Conservation (phyloP, 2,797 vertebrate genomes). For the Anas bernieri region DNA sequence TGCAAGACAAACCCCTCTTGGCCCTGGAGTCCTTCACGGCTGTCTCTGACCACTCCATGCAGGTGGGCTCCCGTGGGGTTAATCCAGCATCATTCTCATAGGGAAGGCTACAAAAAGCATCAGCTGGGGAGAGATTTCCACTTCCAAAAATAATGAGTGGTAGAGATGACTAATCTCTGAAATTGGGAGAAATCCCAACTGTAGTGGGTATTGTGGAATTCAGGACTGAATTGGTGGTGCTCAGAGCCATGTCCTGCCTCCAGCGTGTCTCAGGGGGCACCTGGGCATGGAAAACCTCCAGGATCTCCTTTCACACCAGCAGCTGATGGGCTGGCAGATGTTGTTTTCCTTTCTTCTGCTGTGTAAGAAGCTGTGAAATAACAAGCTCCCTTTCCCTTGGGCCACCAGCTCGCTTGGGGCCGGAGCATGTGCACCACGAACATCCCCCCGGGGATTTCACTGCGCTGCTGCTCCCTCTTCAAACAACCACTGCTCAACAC, state of each 20-base stretch:
- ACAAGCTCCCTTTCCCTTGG: neutral
- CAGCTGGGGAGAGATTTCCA: neutral
- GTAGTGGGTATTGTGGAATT: too few species aligned
- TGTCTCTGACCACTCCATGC: rapidly evolving
- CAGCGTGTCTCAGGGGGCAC: neutral
- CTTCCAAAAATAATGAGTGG: rapidly evolving
- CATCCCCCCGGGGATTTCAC: too few species aligned
- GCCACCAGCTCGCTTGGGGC: neutral
- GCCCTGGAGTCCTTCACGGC: rapidly evolving
- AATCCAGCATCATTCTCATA: rapidly evolving
- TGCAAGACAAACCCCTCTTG: neutral
- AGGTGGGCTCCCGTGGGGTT: rapidly evolving
- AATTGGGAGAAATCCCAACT: neutral
- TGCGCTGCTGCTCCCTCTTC: neutral
- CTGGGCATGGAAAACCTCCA: neutral
- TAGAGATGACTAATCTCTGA: neutral
- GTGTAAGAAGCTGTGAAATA: neutral
- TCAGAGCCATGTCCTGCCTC: neutral
- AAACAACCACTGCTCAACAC: neutral
- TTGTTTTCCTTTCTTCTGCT: neutral
- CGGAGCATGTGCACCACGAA: neutral
- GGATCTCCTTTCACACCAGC: too few species aligned
- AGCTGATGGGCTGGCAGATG: neutral
- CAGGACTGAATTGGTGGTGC: neutral
- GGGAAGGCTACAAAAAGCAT: neutral